Evolutionary conservation across 2,113 vertebrate species (phyloP), one percentile per base, ranked within the genome.

Genomic region (Takifugu bimaculatus): DNA sequence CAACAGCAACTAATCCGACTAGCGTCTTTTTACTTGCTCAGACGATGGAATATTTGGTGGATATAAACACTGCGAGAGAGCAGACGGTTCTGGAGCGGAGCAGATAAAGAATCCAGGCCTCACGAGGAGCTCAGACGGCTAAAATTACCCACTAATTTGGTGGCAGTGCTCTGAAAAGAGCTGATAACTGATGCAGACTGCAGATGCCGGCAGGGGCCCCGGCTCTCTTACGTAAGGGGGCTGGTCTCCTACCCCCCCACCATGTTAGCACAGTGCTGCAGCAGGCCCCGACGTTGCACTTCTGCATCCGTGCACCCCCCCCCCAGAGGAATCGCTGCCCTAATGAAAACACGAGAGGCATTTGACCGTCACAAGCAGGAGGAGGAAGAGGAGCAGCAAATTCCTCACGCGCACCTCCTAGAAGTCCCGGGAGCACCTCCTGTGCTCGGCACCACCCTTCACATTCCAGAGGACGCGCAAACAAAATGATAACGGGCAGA

Each of bases 291-390:
- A 67, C 62, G 14, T 11, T 49, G 54, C 50, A 20, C 53, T 25
- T 2, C 28, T 50, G 51, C 50, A n/a, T 52, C 56, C 65, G 12
- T 10, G 4, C 32, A 39, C 35, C 29, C 44, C 65, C 35, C 80
- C 72, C 64, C 66, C 72, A 60, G 53, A 63, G 67, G 72, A 82
- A 82, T 86, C 68, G 79, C 72, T 61, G 74, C 63, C 53, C 79
- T 86, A 88, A 89, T 88, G 80, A 87, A 87, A 88, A 85, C 77
- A 86, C 69, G 73, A 68, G 67, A 81, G 73, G 82, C 78, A 79
- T 88, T 79, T 85, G 72, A 85, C 84, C 82, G 81, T 83, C 85
- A 74, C 72, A 61, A 66, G 63, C 60, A 66, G 42, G 43, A 77
- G 70, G 74, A 75, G 60, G 68, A 65, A 79, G 77, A 76, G 52